These are phyloP conservation scores for Pseudomyrmex sp. DNA, from an alignment of 1,140 invertebrate species.

Conservation along the genomic window DNA sequence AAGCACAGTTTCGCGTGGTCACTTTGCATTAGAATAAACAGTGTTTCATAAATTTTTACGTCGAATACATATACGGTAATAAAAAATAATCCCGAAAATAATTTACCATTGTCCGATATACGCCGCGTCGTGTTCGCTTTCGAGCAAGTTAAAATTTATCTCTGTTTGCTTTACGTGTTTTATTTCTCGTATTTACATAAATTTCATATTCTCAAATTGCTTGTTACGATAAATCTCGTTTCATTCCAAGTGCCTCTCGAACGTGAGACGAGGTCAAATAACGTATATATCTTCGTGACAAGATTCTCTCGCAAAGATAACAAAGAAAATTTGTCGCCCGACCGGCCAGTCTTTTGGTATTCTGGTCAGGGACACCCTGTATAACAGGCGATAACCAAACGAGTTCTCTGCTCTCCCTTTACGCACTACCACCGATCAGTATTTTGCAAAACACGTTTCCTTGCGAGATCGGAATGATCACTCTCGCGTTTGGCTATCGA, in stretches of 20 bases:
- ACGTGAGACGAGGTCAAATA: constrained; percentile 50
- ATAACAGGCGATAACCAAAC: constrained; percentile 70
- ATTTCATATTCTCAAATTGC: not conserved
- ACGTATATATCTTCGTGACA: constrained; percentile 66
- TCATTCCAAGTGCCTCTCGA: constrained; percentile 40
- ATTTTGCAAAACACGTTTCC: constrained; percentile 22
- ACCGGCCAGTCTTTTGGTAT: constrained; percentile 62
- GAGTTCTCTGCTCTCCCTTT: constrained; percentile 63
- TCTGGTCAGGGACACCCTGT: constrained; percentile 71
- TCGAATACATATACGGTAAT: not conserved
- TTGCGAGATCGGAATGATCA: not conserved
- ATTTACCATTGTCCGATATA: too few relatives aligned
- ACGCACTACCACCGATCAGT: constrained; percentile 31
- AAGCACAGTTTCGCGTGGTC: not conserved
- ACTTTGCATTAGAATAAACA: not conserved
- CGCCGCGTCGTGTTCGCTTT: too few relatives aligned
- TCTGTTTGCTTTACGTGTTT: not conserved
- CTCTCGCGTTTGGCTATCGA: not conserved
- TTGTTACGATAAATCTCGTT: too few relatives aligned
- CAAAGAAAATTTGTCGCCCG: constrained; percentile 73
- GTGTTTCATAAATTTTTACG: not conserved
- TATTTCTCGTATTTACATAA: too few relatives aligned
- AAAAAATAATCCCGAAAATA: too few relatives aligned
- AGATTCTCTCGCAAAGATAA: constrained; percentile 73
- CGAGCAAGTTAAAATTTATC: not conserved